Percentiles rank a stretch among this genome's conserved stretches.
Conservation (phyloP, 1,140 invertebrate genomes). For the Acyrthosiphon pisum region DNA sequence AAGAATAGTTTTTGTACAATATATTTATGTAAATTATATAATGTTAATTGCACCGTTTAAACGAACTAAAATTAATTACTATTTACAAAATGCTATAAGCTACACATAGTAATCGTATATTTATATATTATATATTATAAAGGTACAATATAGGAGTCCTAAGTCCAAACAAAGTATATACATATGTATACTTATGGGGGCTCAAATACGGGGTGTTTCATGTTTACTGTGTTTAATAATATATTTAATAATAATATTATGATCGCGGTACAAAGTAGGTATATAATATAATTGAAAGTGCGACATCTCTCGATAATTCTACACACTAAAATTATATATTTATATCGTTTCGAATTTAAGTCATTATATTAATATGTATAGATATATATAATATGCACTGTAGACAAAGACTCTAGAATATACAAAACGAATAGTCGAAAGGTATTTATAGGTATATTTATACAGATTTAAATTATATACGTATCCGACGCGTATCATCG, state of each 20-base stretch:
- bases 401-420: neutral
- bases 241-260: neutral
- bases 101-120: neutral
- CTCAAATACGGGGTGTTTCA: neutral
- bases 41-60: constrained; percentile 55
- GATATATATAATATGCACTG: neutral
- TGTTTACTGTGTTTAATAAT: neutral
- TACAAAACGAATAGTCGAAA: neutral
- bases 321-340: neutral
- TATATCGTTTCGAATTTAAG: neutral
- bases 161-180: neutral
- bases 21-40: constrained; percentile 31
- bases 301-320: neutral
- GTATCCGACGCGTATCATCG: neutral
- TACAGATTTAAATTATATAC: neutral
- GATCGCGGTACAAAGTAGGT: neutral
- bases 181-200: neutral
- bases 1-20: constrained; percentile 34
- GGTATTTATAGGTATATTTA: neutral
- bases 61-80: constrained; percentile 37
- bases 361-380: too few species aligned
- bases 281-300: constrained; percentile 1
- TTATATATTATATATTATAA: constrained; percentile 3
- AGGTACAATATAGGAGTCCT: neutral
- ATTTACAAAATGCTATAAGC: constrained; percentile 31